A percentile compares a stretch with the other conserved stretches of the same genome.
These are phyloP conservation scores for Colletes collaris DNA, from an alignment of 2,888 invertebrate genomes.

Conservation along the genomic window DNA sequence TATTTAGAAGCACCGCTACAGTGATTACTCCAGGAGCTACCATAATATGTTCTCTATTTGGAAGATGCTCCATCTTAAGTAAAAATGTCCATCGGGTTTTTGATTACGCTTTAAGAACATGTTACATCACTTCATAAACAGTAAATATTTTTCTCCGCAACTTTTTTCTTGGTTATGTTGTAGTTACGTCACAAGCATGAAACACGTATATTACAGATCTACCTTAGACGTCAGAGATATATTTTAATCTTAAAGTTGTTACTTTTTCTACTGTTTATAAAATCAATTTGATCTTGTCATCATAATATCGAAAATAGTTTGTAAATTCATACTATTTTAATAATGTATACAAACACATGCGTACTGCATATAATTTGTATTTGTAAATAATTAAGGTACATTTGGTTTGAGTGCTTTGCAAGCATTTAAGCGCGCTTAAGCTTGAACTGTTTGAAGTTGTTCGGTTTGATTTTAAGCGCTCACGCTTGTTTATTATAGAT, in stretches of 20 bases:
- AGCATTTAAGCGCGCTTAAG: too few relatives aligned
- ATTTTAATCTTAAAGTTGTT: neutral
- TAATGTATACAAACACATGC: neutral
- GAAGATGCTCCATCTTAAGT: constrained; percentile 49
- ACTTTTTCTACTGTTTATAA: neutral
- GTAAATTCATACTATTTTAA: neutral
- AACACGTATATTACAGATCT: constrained; percentile 34
- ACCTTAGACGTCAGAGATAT: too few relatives aligned
- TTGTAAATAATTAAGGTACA: neutral
- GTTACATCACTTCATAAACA: constrained; percentile 60
- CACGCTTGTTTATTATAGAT: too few relatives aligned
- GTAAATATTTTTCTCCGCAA: constrained; percentile 66
- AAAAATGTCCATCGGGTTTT: constrained; percentile 29
- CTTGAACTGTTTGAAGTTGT: too few relatives aligned
- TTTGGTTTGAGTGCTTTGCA: too few relatives aligned
- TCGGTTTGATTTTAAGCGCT: too few relatives aligned
- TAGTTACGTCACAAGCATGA: constrained; percentile 48
- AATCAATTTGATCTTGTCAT: neutral
- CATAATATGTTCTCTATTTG: constrained; percentile 60
- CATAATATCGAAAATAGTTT: neutral
- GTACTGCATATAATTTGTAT: neutral
- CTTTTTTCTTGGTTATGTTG: constrained; percentile 67
- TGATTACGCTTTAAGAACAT: constrained; percentile 44
- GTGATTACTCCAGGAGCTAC: constrained; percentile 52
- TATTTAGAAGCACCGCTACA: constrained; percentile 72